Evolutionary conservation across 2,888 invertebrate species (phyloP), one percentile per base, ranked within the genome.

Genomic region (Archips crataeganus): DNA sequence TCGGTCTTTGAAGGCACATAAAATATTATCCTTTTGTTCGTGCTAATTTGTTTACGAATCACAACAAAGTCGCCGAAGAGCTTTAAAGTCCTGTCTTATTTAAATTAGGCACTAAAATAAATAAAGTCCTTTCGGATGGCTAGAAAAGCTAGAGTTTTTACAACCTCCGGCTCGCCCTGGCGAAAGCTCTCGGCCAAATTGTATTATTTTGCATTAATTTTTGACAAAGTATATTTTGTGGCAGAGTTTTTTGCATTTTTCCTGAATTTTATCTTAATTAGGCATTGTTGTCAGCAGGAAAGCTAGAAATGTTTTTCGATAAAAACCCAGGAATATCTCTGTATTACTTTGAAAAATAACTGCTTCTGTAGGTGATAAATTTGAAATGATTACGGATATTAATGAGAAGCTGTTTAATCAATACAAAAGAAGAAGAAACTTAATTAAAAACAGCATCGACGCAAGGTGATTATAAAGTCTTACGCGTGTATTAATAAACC

Each of bases 171-270:
- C 82, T 83, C 83, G 71, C 81, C 81, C 81, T 81, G 80, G 84
- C 81, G 85, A 83, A 85, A 83, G 87, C 90, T 92, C 87, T 92
- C 87, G 90, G 85, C 88, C 84, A 91, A 93, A 93, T 93, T 93
- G 93, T 93, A 94, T 94, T 93, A 93, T 92, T 93, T 93, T 91
- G 91, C 93, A 94, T 94, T 91, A 87, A 91, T 90, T 93, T 92
- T 91, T 93, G 90, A 90, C 90, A 90, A 90, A 90, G 89, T 87
- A 86, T 85, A 85, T 87, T 65, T 87, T 84, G 81, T 81, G 80
- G 79, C 79, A 79, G 75, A 82, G 79, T 81, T 84, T 79, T 79
- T 80, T 78, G 78, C 80, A 79, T 82, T 79, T 83, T 83, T 81
- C 82, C 76, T 80, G 79, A 70, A 73, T 64, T 63, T 65, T 75